A percentile compares a stretch with the other conserved stretches of the same genome.
Conservation (phyloP, 2,113 vertebrate genomes). For the Azemiops feae region DNA sequence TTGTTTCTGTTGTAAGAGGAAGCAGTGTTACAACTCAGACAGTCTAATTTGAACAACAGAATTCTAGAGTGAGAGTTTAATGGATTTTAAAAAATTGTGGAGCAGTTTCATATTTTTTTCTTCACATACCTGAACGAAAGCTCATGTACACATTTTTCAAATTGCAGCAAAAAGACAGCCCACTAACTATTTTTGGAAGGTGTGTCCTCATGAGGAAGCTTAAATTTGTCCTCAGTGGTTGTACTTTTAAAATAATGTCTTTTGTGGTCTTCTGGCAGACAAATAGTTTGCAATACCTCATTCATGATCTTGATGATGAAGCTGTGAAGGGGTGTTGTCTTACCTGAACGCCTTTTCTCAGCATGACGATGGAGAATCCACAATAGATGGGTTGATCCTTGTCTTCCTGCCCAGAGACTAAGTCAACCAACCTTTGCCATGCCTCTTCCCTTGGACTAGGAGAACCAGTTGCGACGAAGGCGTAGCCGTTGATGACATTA, state of each 20-base stretch:
- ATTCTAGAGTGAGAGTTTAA: neutral
- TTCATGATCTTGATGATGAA: neutral
- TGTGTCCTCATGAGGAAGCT: neutral
- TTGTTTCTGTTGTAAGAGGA: neutral
- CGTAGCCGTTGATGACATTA: too few relatives aligned
- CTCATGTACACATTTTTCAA: neutral
- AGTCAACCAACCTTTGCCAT: too few relatives aligned
- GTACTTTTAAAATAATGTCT: neutral
- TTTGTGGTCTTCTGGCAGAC: neutral
- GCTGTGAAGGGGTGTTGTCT: neutral
- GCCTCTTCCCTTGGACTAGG: too few relatives aligned
- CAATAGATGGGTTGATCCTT: too few relatives aligned
- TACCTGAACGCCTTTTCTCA: too few relatives aligned
- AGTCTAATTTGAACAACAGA: neutral
- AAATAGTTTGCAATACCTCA: neutral
- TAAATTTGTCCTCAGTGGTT: neutral
- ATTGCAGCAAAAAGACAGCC: neutral
- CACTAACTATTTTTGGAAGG: neutral
- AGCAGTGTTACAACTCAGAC: neutral
- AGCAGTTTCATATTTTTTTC: neutral
- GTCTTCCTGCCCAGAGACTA: too few relatives aligned
- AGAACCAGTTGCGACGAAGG: too few relatives aligned
- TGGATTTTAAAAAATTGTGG: neutral
- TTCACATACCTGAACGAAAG: neutral
- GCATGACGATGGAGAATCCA: too few relatives aligned